These are phyloP conservation scores for Notodonta dromedarius DNA, from an alignment of 2,888 invertebrate genomes.

Conservation along the genomic window DNA sequence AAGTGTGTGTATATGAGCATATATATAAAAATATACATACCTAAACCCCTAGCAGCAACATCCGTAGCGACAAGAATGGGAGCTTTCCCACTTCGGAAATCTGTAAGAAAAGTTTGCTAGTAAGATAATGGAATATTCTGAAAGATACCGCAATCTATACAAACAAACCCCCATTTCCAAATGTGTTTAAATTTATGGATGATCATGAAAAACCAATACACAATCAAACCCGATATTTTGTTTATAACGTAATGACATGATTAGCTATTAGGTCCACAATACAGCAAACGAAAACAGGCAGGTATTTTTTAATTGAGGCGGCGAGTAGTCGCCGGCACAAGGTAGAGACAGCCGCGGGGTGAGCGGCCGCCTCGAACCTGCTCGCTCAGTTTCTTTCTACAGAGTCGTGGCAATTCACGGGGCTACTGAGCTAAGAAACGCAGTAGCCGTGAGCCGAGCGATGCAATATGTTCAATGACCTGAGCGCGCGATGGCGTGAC, in stretches of 20 bases:
- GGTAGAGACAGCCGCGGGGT: too few relatives aligned
- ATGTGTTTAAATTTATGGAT: slow-evolving; percentile 1
- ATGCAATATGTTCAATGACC: too few relatives aligned
- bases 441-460: too few relatives aligned
- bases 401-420: too few relatives aligned
- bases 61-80: slow-evolving; percentile 97
- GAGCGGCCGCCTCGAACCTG: too few relatives aligned
- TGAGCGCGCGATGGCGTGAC: too few relatives aligned
- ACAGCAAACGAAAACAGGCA: too few relatives aligned
- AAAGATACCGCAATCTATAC: slow-evolving; percentile 6
- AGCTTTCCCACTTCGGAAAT: slow-evolving; percentile 93
- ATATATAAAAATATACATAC: slow-evolving; percentile 83
- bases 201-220: not conserved
- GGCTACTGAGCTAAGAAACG: too few relatives aligned
- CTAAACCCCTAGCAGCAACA: slow-evolving; percentile 96
- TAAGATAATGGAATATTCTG: slow-evolving; percentile 27
- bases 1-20: not conserved
- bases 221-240: too few relatives aligned
- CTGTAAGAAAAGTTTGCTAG: slow-evolving; percentile 76
- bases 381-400: too few relatives aligned
- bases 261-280: too few relatives aligned
- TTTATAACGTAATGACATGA: too few relatives aligned
- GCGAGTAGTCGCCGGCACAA: not conserved
- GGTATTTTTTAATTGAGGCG: not conserved
- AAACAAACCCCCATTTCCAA: not conserved